These are phyloP conservation scores for Rallus limicola DNA, from an alignment of 2,113 vertebrate species.

Conservation along the genomic window DNA sequence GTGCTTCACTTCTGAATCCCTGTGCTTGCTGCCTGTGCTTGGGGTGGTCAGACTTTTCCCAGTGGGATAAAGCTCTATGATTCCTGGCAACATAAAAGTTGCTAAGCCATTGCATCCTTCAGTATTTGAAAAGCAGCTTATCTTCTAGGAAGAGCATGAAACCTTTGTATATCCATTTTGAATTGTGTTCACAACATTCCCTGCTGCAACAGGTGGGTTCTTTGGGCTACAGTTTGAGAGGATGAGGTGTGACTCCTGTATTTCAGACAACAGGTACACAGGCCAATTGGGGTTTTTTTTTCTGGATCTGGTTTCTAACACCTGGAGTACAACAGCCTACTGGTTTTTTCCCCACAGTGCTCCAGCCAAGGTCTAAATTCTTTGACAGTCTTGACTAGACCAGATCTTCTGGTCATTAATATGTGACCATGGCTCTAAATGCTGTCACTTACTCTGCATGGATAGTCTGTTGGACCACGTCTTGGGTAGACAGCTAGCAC, in stretches of 20 bases:
- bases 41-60: neutral
- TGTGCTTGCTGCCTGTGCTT: fast-evolving
- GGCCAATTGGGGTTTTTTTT: neutral
- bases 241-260: neutral
- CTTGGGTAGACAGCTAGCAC: neutral
- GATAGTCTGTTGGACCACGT: neutral
- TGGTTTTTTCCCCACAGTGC: neutral
- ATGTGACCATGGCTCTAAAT: neutral
- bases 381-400: neutral
- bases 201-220: neutral
- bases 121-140: neutral
- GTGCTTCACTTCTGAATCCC: neutral
- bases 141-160: neutral
- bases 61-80: neutral
- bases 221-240: neutral
- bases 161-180: neutral
- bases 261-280: neutral
- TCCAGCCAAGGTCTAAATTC: neutral
- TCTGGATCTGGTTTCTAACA: neutral
- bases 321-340: neutral
- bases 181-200: neutral
- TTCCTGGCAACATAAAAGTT: neutral
- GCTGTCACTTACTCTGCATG: neutral
- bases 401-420: neutral
- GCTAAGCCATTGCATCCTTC: neutral